phyloP scores from a whole-genome alignment of 2,797 vertebrate genomes.

The Mycteria americana region DNA sequence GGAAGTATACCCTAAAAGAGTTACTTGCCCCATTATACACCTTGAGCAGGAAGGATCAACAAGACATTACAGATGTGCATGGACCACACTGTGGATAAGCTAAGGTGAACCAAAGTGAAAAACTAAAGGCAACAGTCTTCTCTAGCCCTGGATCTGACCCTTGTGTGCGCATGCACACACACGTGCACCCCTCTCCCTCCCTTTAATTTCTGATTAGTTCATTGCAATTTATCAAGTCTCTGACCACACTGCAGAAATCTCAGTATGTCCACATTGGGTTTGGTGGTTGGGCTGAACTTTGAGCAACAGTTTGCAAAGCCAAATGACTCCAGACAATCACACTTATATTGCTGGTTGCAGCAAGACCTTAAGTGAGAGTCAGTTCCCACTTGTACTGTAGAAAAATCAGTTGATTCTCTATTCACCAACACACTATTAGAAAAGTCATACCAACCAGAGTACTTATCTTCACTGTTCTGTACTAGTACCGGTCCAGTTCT shows the following conservation, averaged over 20 bases:
- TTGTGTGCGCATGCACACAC: accelerated
- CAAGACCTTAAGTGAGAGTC: neutral
- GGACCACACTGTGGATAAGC: neutral
- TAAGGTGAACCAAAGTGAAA: no score
- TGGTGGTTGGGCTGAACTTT: neutral
- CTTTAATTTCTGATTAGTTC: neutral
- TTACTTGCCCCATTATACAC: neutral
- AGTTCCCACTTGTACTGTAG: neutral
- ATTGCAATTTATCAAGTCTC: neutral
- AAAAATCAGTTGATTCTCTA: neutral
- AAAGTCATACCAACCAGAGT: neutral
- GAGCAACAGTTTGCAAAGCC: neutral
- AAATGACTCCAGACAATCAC: neutral
- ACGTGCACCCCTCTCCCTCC: no score
- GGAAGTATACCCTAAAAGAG: neutral
- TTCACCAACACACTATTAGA: neutral
- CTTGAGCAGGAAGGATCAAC: neutral
- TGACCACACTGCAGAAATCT: neutral
- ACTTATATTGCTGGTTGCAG: neutral
- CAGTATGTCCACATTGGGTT: neutral
- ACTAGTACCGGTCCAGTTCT: neutral
- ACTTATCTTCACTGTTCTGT: neutral
- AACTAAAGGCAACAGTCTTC: neutral
- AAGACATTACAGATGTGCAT: neutral
- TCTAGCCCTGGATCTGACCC: neutral